Evolutionary conservation across 2,888 invertebrate genomes (phyloP).

Genomic region (Bembecia ichneumoniformis): DNA sequence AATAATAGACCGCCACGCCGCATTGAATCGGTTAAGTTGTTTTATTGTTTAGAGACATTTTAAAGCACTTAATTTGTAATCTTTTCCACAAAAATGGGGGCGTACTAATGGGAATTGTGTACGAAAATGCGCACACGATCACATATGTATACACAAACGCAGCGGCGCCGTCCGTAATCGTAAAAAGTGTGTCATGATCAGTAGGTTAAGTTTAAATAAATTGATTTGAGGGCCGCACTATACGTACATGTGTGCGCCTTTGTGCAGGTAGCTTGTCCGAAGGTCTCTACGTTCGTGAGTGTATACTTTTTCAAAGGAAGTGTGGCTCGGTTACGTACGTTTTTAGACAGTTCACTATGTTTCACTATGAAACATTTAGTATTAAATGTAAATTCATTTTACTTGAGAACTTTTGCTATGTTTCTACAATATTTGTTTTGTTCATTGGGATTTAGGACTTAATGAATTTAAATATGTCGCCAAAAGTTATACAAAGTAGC

Average conservation of each 20-base stretch:
- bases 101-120: slow-evolving; percentile 11
- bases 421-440: too few relatives aligned
- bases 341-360: too few relatives aligned
- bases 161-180: slow-evolving; percentile 42
- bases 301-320: slow-evolving; percentile 2
- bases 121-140: slow-evolving; percentile 23
- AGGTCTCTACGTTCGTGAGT: background rate
- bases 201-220: slow-evolving; percentile 69
- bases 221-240: slow-evolving; percentile 14
- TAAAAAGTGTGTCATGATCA: slow-evolving; percentile 69
- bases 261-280: background rate
- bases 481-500: too few relatives aligned
- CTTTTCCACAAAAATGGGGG: background rate
- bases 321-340: too few relatives aligned
- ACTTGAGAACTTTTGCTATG: too few relatives aligned
- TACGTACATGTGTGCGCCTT: background rate
- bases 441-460: too few relatives aligned
- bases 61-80: background rate
- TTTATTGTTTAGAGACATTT: too few relatives aligned
- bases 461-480: too few relatives aligned
- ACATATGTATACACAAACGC: slow-evolving; percentile 22
- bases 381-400: too few relatives aligned
- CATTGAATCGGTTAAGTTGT: too few relatives aligned
- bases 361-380: too few relatives aligned
- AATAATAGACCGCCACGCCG: too few relatives aligned